Base-by-base conservation (phyloP, 2,888 invertebrate species). In the Andrena chrysosceles region DNA sequence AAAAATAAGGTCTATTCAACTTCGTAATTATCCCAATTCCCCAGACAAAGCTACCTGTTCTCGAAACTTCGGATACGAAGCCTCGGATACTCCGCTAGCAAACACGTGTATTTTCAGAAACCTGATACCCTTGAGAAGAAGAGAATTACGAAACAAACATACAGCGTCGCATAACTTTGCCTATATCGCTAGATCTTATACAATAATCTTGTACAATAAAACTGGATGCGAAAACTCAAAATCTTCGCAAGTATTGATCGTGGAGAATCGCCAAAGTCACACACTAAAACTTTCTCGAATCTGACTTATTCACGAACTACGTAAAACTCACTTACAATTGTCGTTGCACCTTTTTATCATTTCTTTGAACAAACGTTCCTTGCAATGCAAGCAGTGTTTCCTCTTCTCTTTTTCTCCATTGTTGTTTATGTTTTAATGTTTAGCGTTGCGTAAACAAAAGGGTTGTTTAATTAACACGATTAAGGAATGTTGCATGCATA, bases 91-190 rank as follows among this genome's bases (percentile, higher is more conserved):
- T 16, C 69, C 49, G 16, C 31, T 8, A 16, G 13, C 42, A 49
- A 10, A 33, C 33, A 42, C 26, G 56, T n/a, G 48, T 62, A 29
- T 42, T 54, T 33, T 23, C 29, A 13, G 74, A 74, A 74, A 82
- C 80, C 23, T n/a, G 80, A 74, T 82, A 80, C 80, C 81, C 81
- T 80, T 82, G 81, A 79, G 56, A 5, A 26, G 23, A 67, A 49
- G 31, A 60, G 64, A 70, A 52, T 75, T 64, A 42, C 29, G 8
- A 42, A 42, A 31, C 35, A 20, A 48, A 31, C 66, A 31, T 20
- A 31, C 56, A 26, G 20, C 13, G 63, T 20, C 56, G 48, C 29
- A 67, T 49, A 16, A n/a, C 42, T 67, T 26, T 60, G 60, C 68
- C 16, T 23, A 60, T 16, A 48, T 23, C 23, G 33, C 0, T 63